Conservation (phyloP, 1,140 invertebrate species). For the Trinorchestia longiramus region DNA sequence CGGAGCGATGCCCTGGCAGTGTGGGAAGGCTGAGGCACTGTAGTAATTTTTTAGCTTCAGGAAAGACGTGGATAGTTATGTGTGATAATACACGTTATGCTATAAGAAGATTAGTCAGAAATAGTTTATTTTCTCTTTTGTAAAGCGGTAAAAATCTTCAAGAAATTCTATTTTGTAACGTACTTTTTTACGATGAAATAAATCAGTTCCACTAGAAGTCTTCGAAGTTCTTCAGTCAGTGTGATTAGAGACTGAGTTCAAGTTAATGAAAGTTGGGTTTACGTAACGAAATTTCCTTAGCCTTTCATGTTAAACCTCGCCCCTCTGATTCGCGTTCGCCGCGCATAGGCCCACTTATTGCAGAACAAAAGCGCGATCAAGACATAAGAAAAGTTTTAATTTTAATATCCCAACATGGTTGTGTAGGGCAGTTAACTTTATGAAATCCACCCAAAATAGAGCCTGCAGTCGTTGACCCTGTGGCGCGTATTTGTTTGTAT, state of each 20-base stretch:
- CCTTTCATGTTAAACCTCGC: neutral
- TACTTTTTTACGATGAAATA: too few species aligned
- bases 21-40: neutral
- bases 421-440: neutral
- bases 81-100: neutral
- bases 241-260: neutral
- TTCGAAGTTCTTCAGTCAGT: too few species aligned
- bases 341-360: neutral
- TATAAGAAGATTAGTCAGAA: neutral
- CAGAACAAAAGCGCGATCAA: neutral
- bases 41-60: neutral
- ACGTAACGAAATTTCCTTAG: neutral
- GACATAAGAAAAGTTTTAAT: neutral
- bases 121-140: neutral
- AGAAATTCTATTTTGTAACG: neutral
- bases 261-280: neutral
- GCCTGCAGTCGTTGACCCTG: slow-evolving; percentile 4
- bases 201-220: too few species aligned
- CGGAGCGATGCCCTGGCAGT: neutral
- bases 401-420: neutral
- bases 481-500: neutral
- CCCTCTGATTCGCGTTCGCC: neutral
- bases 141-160: neutral
- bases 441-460: neutral
- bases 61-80: neutral